Evolutionary conservation across 2,888 invertebrate species (phyloP).

Genomic region (Meandrusa payeni): DNA sequence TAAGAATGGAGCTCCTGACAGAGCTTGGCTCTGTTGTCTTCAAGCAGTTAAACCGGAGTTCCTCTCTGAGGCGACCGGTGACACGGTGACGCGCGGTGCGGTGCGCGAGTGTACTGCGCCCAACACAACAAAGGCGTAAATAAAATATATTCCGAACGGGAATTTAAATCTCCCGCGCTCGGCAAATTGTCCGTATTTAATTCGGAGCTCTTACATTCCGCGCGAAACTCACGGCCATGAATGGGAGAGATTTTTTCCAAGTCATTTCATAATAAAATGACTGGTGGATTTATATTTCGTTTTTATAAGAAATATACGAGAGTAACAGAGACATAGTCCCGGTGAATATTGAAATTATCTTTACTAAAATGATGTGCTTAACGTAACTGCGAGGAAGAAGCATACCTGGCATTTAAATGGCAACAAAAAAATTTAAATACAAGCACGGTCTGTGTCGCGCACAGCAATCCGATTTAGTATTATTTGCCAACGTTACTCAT

Average conservation of each 20-base stretch:
- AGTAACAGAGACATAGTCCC: neutral
- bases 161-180: neutral
- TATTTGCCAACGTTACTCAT: too few relatives aligned
- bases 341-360: neutral
- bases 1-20: too few relatives aligned
- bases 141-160: neutral
- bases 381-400: too few relatives aligned
- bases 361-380: neutral
- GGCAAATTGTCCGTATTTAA: conserved; percentile 7
- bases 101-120: too few relatives aligned
- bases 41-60: too few relatives aligned
- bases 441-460: too few relatives aligned
- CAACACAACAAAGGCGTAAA: neutral
- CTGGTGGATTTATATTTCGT: conserved; percentile 6
- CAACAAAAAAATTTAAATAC: too few relatives aligned
- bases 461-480: too few relatives aligned
- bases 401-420: too few relatives aligned
- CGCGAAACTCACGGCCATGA: conserved; percentile 1
- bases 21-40: too few relatives aligned
- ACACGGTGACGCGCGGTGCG: too few relatives aligned
- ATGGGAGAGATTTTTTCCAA: conserved; percentile 6
- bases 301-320: neutral
- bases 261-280: conserved; percentile 8
- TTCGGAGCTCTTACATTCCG: conserved; percentile 4
- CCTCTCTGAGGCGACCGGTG: too few relatives aligned